These are phyloP conservation scores for Rutpela maculata DNA, from an alignment of 2,888 invertebrate species.

Conservation along the genomic window DNA sequence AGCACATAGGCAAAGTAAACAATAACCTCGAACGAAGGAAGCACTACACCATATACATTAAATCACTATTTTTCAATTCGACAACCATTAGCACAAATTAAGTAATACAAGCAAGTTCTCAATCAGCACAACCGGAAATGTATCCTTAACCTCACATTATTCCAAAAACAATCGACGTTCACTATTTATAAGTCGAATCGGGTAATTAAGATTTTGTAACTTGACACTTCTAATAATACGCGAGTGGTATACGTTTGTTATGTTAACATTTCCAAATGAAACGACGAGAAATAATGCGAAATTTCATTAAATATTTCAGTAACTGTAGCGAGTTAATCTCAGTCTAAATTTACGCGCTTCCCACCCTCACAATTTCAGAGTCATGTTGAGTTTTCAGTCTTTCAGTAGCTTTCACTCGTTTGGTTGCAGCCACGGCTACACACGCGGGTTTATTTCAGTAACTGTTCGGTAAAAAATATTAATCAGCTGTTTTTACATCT, in stretches of 20 bases:
- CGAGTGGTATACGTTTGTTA: slow-evolving; percentile 54
- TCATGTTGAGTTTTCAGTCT: slow-evolving; percentile 56
- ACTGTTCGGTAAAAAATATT: slow-evolving; percentile 51
- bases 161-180: neutral
- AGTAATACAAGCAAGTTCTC: neutral
- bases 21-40: neutral
- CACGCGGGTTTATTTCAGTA: slow-evolving; percentile 47
- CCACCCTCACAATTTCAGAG: slow-evolving; percentile 71
- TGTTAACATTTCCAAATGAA: slow-evolving; percentile 64
- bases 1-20: neutral
- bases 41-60: slow-evolving; percentile 15
- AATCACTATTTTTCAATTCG: neutral
- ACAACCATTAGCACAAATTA: neutral
- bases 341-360: slow-evolving; percentile 72
- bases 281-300: slow-evolving; percentile 69
- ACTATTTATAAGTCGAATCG: neutral
- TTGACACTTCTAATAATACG: slow-evolving; percentile 48
- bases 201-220: slow-evolving; percentile 19
- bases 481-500: slow-evolving; percentile 58
- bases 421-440: slow-evolving; percentile 23
- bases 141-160: slow-evolving; percentile 26
- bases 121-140: slow-evolving; percentile 4
- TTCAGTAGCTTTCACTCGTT: slow-evolving; percentile 27
- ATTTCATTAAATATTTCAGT: slow-evolving; percentile 71
- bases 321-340: slow-evolving; percentile 71